phyloP scores from a whole-genome alignment of 1,140 invertebrate genomes.

The Aporrectodea caliginosa region DNA sequence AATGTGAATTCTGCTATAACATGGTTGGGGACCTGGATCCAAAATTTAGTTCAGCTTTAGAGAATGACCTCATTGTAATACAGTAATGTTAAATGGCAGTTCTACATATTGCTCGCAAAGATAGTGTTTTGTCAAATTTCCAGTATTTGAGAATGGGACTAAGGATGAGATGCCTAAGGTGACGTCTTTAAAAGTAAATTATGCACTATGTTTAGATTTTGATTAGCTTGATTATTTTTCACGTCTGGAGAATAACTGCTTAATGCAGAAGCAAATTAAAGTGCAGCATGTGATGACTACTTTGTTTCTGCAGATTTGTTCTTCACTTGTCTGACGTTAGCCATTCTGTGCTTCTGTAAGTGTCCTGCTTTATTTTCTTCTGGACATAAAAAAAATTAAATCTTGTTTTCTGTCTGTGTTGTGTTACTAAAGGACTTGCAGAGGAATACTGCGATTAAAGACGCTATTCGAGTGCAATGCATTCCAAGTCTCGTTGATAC shows the following conservation, averaged over 20 bases:
- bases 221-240: neutral
- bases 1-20: no score
- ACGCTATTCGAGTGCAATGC: constrained; percentile 61
- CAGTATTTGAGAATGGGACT: neutral
- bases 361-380: constrained; percentile 1
- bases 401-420: no score
- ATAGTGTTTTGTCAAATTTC: no score
- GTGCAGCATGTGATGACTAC: neutral
- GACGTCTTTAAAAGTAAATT: neutral
- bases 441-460: constrained; percentile 60
- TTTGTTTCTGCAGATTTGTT: neutral
- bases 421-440: constrained; percentile 55
- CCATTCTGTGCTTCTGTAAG: neutral
- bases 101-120: no score
- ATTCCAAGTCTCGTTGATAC: constrained; percentile 59
- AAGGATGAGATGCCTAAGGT: neutral
- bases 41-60: no score
- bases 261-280: neutral
- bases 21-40: no score
- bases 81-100: no score
- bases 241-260: neutral
- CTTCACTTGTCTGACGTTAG: neutral
- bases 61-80: no score
- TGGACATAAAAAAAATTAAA: neutral
- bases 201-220: neutral